Percentiles rank a stretch among this genome's conserved stretches.
Evolutionary conservation across 2,888 invertebrate genomes (phyloP).

Genomic region (Scotopteryx bipunctaria): DNA sequence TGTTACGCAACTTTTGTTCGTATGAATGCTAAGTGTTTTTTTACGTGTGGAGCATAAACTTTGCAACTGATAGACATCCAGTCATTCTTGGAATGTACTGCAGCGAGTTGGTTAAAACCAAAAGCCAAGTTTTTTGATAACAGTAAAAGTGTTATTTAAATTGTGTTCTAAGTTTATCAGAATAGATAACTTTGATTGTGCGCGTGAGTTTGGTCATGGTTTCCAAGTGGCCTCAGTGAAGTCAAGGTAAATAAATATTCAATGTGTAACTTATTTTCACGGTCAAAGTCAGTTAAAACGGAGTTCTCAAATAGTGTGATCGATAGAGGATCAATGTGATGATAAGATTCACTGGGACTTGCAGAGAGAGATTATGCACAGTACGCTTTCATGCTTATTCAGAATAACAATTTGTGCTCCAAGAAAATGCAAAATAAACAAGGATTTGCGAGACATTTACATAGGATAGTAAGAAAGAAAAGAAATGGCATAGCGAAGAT

Average conservation of each 20-base stretch:
- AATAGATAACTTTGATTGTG: conserved; percentile 44
- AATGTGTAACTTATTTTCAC: neutral
- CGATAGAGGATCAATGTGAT: too few relatives aligned
- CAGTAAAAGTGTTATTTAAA: conserved; percentile 48
- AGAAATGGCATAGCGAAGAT: conserved; percentile 39
- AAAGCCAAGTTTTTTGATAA: conserved; percentile 52
- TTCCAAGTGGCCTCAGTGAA: conserved; percentile 27
- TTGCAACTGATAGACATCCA: conserved; percentile 43
- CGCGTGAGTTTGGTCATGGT: conserved; percentile 35
- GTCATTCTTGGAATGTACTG: conserved; percentile 55
- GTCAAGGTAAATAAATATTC: conserved; percentile 40
- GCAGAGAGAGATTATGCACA: too few relatives aligned
- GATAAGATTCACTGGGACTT: too few relatives aligned
- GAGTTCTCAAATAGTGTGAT: too few relatives aligned
- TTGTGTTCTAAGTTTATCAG: conserved; percentile 44
- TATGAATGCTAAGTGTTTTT: conserved; percentile 51
- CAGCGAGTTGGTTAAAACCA: conserved; percentile 35
- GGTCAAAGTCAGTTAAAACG: too few relatives aligned
- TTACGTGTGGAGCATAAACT: conserved; percentile 37
- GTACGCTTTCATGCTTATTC: too few relatives aligned
- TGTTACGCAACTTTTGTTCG: conserved; percentile 68
- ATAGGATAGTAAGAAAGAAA: conserved; percentile 36
- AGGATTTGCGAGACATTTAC: conserved; percentile 44
- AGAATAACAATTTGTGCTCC: conserved; percentile 3
- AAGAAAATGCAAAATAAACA: conserved; percentile 36